Percentiles rank a stretch among this genome's conserved stretches.
Conservation (phyloP, 2,113 vertebrate species). For the Forbesichthys papilliferus region DNA sequence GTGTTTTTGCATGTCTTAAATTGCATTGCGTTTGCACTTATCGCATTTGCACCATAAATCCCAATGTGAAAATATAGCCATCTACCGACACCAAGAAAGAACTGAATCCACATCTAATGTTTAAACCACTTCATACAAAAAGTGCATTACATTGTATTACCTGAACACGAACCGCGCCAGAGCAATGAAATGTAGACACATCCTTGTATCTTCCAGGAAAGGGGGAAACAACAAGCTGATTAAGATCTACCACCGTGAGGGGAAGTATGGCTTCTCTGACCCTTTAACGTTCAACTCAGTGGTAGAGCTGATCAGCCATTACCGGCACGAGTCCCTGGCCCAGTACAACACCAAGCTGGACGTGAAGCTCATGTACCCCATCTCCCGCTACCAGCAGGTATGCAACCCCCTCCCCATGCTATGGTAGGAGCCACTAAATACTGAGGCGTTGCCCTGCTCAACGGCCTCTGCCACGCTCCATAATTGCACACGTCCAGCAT, state of each 20-base stretch:
- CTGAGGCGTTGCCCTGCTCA: constrained; percentile 44
- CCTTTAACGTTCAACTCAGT: constrained; percentile 93
- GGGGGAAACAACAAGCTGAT: constrained; percentile 98
- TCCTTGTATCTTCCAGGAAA: constrained; percentile 79
- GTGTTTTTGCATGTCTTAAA: too few species aligned
- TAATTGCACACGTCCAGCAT: constrained; percentile 40
- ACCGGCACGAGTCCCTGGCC: constrained; percentile 92
- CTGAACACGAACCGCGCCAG: neutral
- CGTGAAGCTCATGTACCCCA: constrained; percentile 91
- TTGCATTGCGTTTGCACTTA: too few species aligned
- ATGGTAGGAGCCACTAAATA: constrained; percentile 21
- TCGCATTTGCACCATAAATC: too few species aligned
- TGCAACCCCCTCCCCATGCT: constrained; percentile 4
- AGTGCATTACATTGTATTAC: too few species aligned
- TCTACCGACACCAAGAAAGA: too few species aligned
- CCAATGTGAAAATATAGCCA: too few species aligned
- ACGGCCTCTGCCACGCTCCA: constrained; percentile 25
- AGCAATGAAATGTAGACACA: neutral
- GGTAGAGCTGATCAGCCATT: constrained; percentile 95
- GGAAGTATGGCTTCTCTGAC: constrained; percentile 95
- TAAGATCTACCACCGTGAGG: constrained; percentile 95
- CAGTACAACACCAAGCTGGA: constrained; percentile 98
- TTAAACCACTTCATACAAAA: too few species aligned
- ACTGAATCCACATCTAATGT: too few species aligned
- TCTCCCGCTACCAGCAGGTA: constrained; percentile 95